Evolutionary conservation across 2,113 vertebrate genomes (phyloP).

Genomic region (Gila orcuttii): DNA sequence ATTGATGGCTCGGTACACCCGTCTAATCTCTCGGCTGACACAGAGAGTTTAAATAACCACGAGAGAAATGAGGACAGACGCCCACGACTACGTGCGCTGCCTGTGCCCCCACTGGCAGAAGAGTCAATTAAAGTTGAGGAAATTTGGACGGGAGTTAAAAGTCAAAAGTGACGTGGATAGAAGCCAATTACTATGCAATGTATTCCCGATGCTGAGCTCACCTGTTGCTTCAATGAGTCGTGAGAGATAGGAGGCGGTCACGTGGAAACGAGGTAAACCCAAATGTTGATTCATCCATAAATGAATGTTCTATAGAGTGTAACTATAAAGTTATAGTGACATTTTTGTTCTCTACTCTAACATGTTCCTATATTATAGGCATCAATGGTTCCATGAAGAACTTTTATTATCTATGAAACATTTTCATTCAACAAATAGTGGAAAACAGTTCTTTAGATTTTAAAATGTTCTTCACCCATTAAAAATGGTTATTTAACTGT

Average conservation of each 20-base stretch:
- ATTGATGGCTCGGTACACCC: conserved; percentile 34
- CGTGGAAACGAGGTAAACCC: conserved; percentile 43
- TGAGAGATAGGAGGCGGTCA: background rate
- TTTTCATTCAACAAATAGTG: too few species aligned
- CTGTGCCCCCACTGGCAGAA: conserved; percentile 11
- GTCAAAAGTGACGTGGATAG: conserved; percentile 14
- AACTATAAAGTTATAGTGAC: background rate
- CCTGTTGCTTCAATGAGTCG: conserved; percentile 29
- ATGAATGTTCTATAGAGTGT: background rate
- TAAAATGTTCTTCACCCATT: too few species aligned
- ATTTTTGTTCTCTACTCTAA: too few species aligned
- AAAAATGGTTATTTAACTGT: too few species aligned
- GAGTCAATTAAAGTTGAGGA: conserved; percentile 29
- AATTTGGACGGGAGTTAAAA: conserved; percentile 16
- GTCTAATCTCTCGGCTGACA: conserved; percentile 39
- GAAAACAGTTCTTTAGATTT: too few species aligned
- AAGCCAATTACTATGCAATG: conserved; percentile 18
- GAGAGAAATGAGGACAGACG: conserved; percentile 27
- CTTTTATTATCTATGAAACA: too few species aligned
- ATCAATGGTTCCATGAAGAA: background rate
- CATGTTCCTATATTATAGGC: background rate
- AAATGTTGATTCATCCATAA: background rate
- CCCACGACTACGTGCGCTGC: background rate
- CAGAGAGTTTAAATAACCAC: conserved; percentile 33
- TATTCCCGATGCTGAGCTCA: background rate